Evolutionary conservation across 2,888 invertebrate species (phyloP).

Genomic region (Sisyra terminalis): DNA sequence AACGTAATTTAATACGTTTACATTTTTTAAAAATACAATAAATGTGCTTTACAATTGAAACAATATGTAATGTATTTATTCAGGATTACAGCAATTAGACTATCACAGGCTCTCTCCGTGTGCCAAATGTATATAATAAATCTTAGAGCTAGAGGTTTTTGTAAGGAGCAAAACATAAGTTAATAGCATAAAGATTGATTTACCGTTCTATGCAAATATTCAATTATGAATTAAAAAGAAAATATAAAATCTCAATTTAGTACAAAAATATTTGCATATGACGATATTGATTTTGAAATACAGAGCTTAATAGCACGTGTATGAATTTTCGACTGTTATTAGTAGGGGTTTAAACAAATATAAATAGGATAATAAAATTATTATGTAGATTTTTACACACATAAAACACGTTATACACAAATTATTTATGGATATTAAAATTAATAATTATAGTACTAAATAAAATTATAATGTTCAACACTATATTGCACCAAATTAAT

Average conservation of each 20-base stretch:
- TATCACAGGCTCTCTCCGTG: conserved; percentile 7
- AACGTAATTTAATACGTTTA: neutral
- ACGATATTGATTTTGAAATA: conserved; percentile 3
- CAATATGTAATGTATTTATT: conserved; percentile 9
- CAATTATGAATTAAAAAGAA: neutral
- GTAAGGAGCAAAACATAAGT: neutral
- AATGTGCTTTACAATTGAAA: conserved; percentile 8
- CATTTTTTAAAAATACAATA: neutral
- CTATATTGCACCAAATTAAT: neutral
- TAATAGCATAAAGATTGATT: neutral
- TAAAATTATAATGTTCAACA: neutral
- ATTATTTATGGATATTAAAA: neutral
- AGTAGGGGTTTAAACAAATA: conserved; percentile 1
- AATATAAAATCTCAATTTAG: neutral
- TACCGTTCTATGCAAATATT: conserved; percentile 1
- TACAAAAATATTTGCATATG: conserved; percentile 1
- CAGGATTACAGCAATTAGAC: conserved; percentile 7
- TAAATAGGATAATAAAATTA: conserved; percentile 2
- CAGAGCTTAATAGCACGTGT: conserved; percentile 7
- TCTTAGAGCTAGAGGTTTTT: conserved; percentile 3
- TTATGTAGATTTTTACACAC: conserved; percentile 5
- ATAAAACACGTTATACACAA: conserved; percentile 5
- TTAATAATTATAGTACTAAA: neutral
- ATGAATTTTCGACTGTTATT: conserved; percentile 7
- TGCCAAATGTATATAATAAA: conserved; percentile 6